phyloP scores from a whole-genome alignment of 2,888 invertebrate species.

The Caenorhabditis virilis region DNA sequence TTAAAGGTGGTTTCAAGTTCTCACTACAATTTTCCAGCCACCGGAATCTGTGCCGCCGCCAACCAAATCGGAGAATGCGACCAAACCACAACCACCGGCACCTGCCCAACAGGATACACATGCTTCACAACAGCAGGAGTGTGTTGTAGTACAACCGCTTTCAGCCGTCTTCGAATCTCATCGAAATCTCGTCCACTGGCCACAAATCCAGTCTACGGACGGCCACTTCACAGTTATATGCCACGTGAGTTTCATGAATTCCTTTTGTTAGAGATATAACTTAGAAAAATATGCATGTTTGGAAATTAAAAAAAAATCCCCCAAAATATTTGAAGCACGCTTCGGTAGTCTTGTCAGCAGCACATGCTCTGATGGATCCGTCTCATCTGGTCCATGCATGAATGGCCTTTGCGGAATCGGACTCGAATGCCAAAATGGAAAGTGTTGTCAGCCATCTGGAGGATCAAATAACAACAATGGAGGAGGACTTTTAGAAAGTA shows the following conservation, averaged over 20 bases:
- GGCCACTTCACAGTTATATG: slow-evolving; percentile 49
- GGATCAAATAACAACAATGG: background rate
- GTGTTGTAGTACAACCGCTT: slow-evolving; percentile 42
- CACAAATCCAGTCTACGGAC: slow-evolving; percentile 38
- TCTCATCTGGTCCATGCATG: slow-evolving; percentile 61
- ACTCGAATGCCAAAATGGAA: slow-evolving; percentile 52
- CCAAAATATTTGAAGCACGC: too few relatives aligned
- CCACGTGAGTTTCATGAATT: slow-evolving; percentile 41
- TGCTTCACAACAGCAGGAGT: slow-evolving; percentile 44
- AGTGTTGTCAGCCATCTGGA: slow-evolving; percentile 48
- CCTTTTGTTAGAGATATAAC: too few relatives aligned
- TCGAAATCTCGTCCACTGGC: slow-evolving; percentile 14
- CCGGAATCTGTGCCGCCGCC: slow-evolving; percentile 45
- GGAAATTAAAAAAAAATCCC: too few relatives aligned
- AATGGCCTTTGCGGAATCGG: slow-evolving; percentile 63
- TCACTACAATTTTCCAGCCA: slow-evolving; percentile 32
- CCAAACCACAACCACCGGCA: slow-evolving; percentile 34
- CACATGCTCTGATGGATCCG: slow-evolving; percentile 53
- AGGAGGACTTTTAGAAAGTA: slow-evolving; percentile 2
- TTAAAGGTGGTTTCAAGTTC: background rate
- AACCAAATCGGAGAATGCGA: slow-evolving; percentile 53
- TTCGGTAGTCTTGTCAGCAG: too few relatives aligned
- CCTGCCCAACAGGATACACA: slow-evolving; percentile 54
- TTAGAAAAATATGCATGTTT: too few relatives aligned
- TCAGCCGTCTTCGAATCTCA: slow-evolving; percentile 33